Evolutionary conservation across 2,888 invertebrate species (phyloP), one percentile per base, ranked within the genome.

Genomic region (Dryobota labecula): DNA sequence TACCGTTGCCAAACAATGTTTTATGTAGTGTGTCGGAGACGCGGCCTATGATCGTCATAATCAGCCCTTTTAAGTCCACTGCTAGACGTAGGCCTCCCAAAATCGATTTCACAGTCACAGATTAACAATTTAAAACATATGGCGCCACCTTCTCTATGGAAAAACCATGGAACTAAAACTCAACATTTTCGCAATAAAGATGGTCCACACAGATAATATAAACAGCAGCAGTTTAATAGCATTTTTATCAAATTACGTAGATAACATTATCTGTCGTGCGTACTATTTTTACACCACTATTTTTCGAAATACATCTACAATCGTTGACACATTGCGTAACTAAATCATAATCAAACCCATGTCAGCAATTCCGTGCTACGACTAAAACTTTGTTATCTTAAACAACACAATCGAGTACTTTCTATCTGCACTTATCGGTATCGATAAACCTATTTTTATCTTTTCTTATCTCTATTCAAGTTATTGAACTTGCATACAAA

Each of bases 401-500:
- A 7, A 47, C 57, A 60, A 49, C 41, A 65, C 78, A 60, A 82
- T 78, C 78, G 62, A 64, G 24, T 51, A 66, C 43, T 54, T 77
- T 70, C 43, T 70, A 77, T 81, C 60, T 51, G 1, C 18, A 56
- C 13, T 58, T 76, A 76, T 70, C 61, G n/a, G 62, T 60, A 64
- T 67, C 79, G 79, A 72, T 78, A 61, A 56, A 67, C 69, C 70
- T 64, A 60, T 57, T 65, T 70, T 84, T 80, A 83, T 83, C 76
- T 60, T 18, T n/a, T 27, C 45, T 60, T 83, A 85, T 83, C 85
- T 73, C 24, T 57, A 63, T 71, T 70, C 68, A 83, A 83, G 85
- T 83, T 85, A 85, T 73, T 83, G 85, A 80, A 76, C 83, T 72
- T 80, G 66, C 65, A 54, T 53, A 69, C 30, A 57, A 30, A 53